phyloP scores from a whole-genome alignment of 64 coral and sea anemone genomes.

The Anthopleura sola region DNA sequence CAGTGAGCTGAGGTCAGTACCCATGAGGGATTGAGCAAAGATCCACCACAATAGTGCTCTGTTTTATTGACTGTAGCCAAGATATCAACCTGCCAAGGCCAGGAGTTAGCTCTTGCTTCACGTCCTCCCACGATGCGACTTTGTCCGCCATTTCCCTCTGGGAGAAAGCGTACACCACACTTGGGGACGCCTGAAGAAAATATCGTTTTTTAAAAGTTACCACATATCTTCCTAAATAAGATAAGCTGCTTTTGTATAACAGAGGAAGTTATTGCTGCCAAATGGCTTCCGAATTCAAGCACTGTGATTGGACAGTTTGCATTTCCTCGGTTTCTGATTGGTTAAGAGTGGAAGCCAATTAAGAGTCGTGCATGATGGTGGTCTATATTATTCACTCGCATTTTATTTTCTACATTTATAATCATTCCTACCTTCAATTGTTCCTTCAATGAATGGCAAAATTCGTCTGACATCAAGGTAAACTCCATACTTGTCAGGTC shows the following conservation, averaged over 20 bases:
- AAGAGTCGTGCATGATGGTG: too few relatives aligned
- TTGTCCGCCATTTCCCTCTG: background rate
- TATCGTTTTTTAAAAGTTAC: background rate
- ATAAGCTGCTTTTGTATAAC: too few relatives aligned
- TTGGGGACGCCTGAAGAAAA: slow-evolving; percentile 33
- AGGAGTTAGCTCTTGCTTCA: slow-evolving; percentile 50
- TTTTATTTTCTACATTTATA: too few relatives aligned
- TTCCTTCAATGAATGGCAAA: slow-evolving; percentile 69
- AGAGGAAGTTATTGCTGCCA: too few relatives aligned
- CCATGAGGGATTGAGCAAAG: slow-evolving; percentile 72
- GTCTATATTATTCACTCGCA: too few relatives aligned
- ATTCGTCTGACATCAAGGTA: slow-evolving; percentile 83
- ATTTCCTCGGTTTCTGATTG: too few relatives aligned
- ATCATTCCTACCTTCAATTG: slow-evolving; percentile 24
- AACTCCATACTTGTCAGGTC: slow-evolving; percentile 90
- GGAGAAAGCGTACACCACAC: slow-evolving; percentile 38
- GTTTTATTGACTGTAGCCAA: slow-evolving; percentile 25
- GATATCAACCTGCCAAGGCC: slow-evolving; percentile 69
- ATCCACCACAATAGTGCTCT: slow-evolving; percentile 22
- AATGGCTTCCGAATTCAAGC: too few relatives aligned
- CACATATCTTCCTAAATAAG: too few relatives aligned
- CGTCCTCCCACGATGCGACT: slow-evolving; percentile 32
- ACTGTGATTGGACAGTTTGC: too few relatives aligned
- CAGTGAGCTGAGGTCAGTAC: slow-evolving; percentile 83
- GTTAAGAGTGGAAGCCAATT: too few relatives aligned